phyloP scores from a whole-genome alignment of 64 coral and sea anemone genomes.

The Cladopsammia gracilis region DNA sequence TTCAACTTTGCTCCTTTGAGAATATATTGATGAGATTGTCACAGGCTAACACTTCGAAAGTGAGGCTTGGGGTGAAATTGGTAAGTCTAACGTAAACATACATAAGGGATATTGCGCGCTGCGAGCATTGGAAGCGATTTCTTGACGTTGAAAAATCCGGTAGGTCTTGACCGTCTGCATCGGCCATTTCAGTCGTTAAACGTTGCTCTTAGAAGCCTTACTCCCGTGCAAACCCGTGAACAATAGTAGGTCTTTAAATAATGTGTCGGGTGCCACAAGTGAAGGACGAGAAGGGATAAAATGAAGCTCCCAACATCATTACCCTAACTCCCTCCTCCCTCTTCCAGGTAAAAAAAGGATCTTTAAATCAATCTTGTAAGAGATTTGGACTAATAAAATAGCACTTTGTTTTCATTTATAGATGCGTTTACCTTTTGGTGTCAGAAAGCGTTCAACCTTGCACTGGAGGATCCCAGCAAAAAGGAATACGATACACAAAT shows the following conservation, averaged over 20 bases:
- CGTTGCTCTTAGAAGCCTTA: too few relatives aligned
- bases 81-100: too few relatives aligned
- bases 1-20: too few relatives aligned
- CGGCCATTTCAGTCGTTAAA: too few relatives aligned
- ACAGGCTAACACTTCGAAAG: too few relatives aligned
- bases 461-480: neutral
- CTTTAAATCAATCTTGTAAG: neutral
- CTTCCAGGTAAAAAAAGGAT: neutral
- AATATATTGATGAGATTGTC: too few relatives aligned
- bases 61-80: too few relatives aligned
- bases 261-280: neutral
- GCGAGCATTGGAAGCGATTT: too few relatives aligned
- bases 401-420: neutral
- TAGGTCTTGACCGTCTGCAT: too few relatives aligned
- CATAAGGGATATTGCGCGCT: too few relatives aligned
- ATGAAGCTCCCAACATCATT: neutral
- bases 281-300: neutral
- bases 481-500: neutral
- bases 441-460: slow-evolving; percentile 46
- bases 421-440: slow-evolving; percentile 42
- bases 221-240: neutral
- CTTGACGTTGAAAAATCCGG: too few relatives aligned
- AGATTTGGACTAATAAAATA: neutral
- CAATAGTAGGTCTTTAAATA: neutral
- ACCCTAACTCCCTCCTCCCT: neutral